These are phyloP conservation scores for Conus ventricosus DNA, from an alignment of 1,140 invertebrate genomes.

Conservation along the genomic window DNA sequence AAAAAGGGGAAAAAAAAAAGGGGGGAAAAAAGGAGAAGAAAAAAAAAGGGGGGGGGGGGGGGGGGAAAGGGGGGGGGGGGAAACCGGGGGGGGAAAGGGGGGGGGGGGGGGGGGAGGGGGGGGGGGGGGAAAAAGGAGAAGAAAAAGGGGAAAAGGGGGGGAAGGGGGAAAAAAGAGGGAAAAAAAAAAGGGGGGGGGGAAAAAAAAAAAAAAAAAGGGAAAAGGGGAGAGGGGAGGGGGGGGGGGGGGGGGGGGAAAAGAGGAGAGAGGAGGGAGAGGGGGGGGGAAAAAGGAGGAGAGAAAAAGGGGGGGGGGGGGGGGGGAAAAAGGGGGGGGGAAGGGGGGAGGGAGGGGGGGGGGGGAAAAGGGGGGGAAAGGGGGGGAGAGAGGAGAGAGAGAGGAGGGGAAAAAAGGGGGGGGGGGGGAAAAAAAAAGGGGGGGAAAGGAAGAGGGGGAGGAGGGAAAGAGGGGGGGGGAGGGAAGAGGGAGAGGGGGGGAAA, in stretches of 20 bases:
- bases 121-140: background rate
- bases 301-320: too few species aligned
- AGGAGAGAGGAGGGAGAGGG: background rate
- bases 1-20: background rate
- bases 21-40: background rate
- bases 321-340: too few species aligned
- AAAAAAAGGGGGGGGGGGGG: background rate
- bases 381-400: too few species aligned
- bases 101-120: background rate
- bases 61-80: background rate
- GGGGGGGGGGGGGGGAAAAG: background rate
- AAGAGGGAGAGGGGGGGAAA: too few species aligned
- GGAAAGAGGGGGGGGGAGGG: background rate
- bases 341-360: too few species aligned
- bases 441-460: too few species aligned
- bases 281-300: too few species aligned
- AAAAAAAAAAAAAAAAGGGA: background rate
- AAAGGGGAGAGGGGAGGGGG: background rate
- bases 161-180: background rate
- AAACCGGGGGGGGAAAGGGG: background rate
- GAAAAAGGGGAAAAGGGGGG: conserved; percentile 1
- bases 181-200: background rate
- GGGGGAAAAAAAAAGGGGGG: too few species aligned
- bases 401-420: too few species aligned
- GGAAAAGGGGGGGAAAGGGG: too few species aligned